phyloP scores from a whole-genome alignment of 2,797 vertebrate genomes.

The Microcaecilia unicolor region DNA sequence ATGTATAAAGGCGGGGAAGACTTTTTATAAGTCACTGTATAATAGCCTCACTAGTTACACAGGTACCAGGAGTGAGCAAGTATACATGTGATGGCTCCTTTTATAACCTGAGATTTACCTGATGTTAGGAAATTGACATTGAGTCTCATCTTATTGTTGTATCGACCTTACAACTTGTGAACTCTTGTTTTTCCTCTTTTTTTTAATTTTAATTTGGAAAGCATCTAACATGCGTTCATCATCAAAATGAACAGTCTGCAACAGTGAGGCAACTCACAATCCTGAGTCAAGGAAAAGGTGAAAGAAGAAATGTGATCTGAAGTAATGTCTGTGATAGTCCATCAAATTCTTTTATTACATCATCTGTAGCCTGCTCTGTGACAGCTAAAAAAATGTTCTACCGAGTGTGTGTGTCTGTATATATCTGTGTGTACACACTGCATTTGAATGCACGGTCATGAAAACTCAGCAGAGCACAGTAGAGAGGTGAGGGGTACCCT shows the following conservation, averaged over 20 bases:
- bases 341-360: slow-evolving; percentile 37
- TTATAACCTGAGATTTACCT: too few relatives aligned
- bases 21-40: too few relatives aligned
- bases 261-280: slow-evolving; percentile 10
- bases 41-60: too few relatives aligned
- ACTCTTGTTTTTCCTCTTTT: too few relatives aligned
- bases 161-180: too few relatives aligned
- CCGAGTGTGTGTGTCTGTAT: slow-evolving; percentile 36
- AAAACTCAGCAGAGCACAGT: slow-evolving; percentile 37
- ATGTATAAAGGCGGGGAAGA: too few relatives aligned
- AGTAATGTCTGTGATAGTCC: slow-evolving; percentile 39
- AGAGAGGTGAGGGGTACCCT: slow-evolving; percentile 19
- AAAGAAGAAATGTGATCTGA: slow-evolving; percentile 25
- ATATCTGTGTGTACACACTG: too few relatives aligned
- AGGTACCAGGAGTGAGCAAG: too few relatives aligned
- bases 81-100: too few relatives aligned
- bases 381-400: slow-evolving; percentile 35
- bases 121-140: too few relatives aligned
- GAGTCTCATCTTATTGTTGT: too few relatives aligned
- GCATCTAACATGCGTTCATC: slow-evolving; percentile 14
- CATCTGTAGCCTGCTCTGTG: slow-evolving; percentile 26
- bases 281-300: slow-evolving; percentile 17
- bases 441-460: slow-evolving; percentile 34
- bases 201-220: too few relatives aligned
- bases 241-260: background rate